Base-by-base conservation (phyloP, 2,888 invertebrate genomes). In the Liposcelis brunnea region DNA sequence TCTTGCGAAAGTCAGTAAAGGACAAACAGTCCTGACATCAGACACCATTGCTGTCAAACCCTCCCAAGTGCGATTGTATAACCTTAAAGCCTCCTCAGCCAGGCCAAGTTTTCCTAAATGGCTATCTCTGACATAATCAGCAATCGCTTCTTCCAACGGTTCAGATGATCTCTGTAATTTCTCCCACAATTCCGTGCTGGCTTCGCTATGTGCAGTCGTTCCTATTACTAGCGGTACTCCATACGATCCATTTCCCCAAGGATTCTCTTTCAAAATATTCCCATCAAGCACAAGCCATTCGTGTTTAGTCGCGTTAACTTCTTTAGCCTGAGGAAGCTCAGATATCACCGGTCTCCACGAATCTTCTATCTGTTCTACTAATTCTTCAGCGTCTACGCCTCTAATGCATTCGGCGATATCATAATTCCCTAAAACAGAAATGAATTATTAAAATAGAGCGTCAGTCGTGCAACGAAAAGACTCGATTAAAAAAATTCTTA, bases 261-360 rank as follows among this genome's bases (percentile, higher is more conserved):
- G 75, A 56, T 79, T 75, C 42, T 75, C 69, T 50, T 74, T 70
- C 12, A 86, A 59, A 21, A 79, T 70, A 34, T 68, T 65, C 1
- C 84, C 84, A 57, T 87, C 86, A 12, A 80, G 61, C 1, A 80
- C 77, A 14, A 86, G 61, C 83, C 86, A 85, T 49, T 82, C 78
- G 53, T 81, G 81, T 31, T 65, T 49, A 4, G 47, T 65, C 37
- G 62, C 63, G 26, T 68, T 68, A 1, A 68, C 62, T 45, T 75
- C 73, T 52, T 74, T 75, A n/a, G 61, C 60, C 1, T 58, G 54
- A 0, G 77, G 74, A 5, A 75, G 58, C 43, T 76, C 66, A 51
- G 70, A 63, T 52, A 72, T 61, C 58, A 74, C 63, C 11, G 51
- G 51, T 58, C 74, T 61, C 86, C 86, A 86, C 6, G 72, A 72